Base-by-base conservation (phyloP, 2,797 vertebrate species). In the Liparis tanakae region DNA sequence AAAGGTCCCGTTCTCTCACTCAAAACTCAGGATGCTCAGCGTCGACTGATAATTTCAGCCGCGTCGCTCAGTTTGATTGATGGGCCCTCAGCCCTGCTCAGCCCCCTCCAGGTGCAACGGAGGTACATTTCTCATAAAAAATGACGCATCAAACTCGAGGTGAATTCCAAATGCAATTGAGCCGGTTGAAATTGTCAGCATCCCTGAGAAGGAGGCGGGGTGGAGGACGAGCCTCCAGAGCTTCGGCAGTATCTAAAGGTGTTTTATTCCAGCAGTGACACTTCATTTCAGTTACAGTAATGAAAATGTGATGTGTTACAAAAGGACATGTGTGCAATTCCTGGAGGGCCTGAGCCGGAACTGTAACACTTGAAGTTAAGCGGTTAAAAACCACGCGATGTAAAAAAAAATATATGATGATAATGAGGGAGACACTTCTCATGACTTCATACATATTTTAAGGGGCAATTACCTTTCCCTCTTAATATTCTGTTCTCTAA, bases 51-150 rank as follows among this genome's bases (percentile, higher is more conserved):
- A 72, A 93, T 92, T 93, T 87, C 74, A 72, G 73, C 13, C 18
- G 86, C 67, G 80, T 92, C 87, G 63, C 89, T 93, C 89, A 79
- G 61, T 80, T 84, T 91, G 93, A 95, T 88, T 91, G 92, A 93
- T 93, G 89, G 81, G 67, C 73, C 75, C 44, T 53, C 22, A 55
- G 69, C 50, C 67, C 80, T 7, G 69, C 79, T 77, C 85, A 41
- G 55, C 74, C 67, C 68, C 48, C 73, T 84, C 76, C 65, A 78
- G 86, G 83, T 78, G 72, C 78, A 53, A 71, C 46, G 6, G 75
- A 82, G 87, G 86, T 83, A 86, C 77, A 73, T 84, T 88, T 80
- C 87, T 91, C 86, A 90, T 92, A 88, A 91, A 88, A 85, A 69
- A 90, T 85, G 82, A 89, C 83, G 82, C 87, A 83, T 86, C 81